Conservation (phyloP, 2,113 vertebrate species). For the Gambusia holbrooki region DNA sequence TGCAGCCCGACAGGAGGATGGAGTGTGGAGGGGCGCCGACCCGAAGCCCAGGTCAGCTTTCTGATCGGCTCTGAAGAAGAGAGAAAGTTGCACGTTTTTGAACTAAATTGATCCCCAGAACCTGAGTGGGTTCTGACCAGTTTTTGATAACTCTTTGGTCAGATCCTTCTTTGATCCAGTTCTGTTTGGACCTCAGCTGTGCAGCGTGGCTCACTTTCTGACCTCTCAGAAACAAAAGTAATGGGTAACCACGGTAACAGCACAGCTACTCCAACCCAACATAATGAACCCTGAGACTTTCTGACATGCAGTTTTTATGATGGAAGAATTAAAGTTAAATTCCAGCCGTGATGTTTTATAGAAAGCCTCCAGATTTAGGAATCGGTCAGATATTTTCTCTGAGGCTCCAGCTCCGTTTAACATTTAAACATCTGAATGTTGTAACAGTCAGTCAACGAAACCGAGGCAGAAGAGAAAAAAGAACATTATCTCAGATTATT, state of each 20-base stretch:
- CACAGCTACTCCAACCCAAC: not conserved
- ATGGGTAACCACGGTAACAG: not conserved
- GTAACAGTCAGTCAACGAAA: not conserved
- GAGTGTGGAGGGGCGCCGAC: constrained; percentile 64
- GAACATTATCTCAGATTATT: not conserved
- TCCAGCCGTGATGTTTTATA: not conserved
- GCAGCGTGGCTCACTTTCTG: not conserved
- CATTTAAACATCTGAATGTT: not conserved
- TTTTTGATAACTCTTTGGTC: not conserved
- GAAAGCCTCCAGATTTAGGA: not conserved
- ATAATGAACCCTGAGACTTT: not conserved
- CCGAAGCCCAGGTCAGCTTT: constrained; percentile 81
- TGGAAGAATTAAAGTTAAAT: not conserved
- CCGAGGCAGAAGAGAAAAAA: not conserved
- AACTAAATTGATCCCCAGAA: no score
- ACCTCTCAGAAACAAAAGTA: not conserved
- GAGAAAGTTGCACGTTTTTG: no score
- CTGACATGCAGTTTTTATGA: not conserved
- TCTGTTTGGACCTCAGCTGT: not conserved
- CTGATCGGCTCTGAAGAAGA: not conserved
- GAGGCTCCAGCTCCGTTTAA: not conserved
- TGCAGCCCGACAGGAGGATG: constrained; percentile 60
- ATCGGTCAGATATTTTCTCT: not conserved
- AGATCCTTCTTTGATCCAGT: not conserved
- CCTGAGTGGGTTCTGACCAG: no score